phyloP scores from a whole-genome alignment of 1,140 invertebrate species.

The Papilio glaucus region DNA sequence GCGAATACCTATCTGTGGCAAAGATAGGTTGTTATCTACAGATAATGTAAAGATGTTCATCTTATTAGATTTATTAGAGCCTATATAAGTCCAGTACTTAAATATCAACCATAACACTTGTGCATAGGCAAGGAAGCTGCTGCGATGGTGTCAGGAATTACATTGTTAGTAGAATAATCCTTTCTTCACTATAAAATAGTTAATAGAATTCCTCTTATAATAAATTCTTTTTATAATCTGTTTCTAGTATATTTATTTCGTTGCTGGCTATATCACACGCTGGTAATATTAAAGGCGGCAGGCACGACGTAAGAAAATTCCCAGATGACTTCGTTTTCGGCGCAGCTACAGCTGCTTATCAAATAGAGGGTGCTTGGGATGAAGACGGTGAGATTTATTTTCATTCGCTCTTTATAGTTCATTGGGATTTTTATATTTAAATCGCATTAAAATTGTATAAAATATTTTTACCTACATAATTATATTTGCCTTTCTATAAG shows the following conservation, averaged over 20 bases:
- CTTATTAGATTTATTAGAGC: too few species aligned
- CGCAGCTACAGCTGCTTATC: conserved; percentile 84
- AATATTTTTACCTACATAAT: neutral
- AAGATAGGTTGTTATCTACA: too few species aligned
- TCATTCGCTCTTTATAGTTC: conserved; percentile 5
- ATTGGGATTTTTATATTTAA: too few species aligned
- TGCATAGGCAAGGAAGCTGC: too few species aligned
- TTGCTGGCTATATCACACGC: conserved; percentile 2
- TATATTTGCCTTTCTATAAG: neutral
- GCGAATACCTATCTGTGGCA: too few species aligned
- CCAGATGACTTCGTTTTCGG: conserved; percentile 84
- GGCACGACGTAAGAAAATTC: conserved; percentile 66
- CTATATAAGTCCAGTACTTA: too few species aligned
- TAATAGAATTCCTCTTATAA: neutral
- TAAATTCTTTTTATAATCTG: conserved; percentile 1
- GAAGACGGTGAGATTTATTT: conserved; percentile 73
- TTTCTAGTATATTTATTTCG: conserved; percentile 19
- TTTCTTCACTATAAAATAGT: neutral
- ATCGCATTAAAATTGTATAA: too few species aligned
- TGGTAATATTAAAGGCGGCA: conserved; percentile 37
- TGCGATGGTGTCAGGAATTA: too few species aligned
- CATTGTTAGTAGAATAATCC: neutral
- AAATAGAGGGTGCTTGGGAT: conserved; percentile 85
- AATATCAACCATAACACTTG: too few species aligned
- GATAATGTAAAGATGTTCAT: too few species aligned